Percentiles rank a stretch among this genome's conserved stretches.
Evolutionary conservation across 2,113 vertebrate genomes (phyloP).

Genomic region (Motacilla tschutschensis): DNA sequence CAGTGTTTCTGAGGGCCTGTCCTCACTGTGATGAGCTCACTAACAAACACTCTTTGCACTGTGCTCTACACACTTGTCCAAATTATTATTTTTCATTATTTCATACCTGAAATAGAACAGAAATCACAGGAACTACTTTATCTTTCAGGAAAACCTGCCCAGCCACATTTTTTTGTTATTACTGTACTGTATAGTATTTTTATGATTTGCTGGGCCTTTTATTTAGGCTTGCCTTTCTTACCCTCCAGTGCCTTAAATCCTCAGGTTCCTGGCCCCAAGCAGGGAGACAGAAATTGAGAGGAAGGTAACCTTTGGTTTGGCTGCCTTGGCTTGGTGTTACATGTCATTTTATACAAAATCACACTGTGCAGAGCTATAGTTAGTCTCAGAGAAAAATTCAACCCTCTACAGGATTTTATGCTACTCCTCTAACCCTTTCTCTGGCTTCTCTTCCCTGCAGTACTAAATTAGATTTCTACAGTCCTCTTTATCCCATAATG

Average conservation of each 20-base stretch:
- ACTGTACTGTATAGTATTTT: background rate
- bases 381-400: background rate
- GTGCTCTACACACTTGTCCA: background rate
- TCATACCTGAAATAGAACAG: background rate
- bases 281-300: background rate
- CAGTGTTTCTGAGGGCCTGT: background rate
- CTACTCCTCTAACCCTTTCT: background rate
- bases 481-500: constrained; percentile 17
- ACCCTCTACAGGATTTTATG: background rate
- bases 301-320: background rate
- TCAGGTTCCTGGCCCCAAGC: background rate
- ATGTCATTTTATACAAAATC: background rate
- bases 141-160: background rate
- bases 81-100: background rate
- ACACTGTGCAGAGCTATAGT: background rate
- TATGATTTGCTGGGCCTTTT: background rate
- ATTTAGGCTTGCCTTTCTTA: background rate
- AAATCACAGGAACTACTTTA: background rate
- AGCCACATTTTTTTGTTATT: background rate
- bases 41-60: background rate
- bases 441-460: background rate
- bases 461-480: constrained; percentile 14
- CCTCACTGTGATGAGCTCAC: background rate
- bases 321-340: background rate
- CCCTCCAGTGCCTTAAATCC: background rate